These are phyloP conservation scores for Eospalax fontanierii DNA, from an alignment of 2,797 vertebrate species.

Conservation along the genomic window DNA sequence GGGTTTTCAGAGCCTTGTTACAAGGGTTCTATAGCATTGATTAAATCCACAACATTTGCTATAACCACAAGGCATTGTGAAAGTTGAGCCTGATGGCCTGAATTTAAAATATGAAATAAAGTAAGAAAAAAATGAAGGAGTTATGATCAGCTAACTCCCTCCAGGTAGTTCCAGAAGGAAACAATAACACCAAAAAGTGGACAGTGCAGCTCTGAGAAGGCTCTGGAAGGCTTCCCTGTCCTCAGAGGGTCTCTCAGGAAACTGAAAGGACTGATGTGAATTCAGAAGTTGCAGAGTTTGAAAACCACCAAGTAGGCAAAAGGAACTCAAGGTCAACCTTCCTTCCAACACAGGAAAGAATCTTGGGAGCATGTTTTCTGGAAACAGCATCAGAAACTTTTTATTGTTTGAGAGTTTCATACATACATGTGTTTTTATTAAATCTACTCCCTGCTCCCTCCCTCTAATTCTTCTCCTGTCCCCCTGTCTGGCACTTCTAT, in stretches of 20 bases:
- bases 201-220: neutral
- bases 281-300: neutral
- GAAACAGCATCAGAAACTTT: conserved; percentile 30
- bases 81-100: neutral
- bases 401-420: too few species aligned
- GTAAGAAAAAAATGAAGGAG: neutral
- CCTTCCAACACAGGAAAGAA: conserved; percentile 42
- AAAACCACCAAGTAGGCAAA: conserved; percentile 35
- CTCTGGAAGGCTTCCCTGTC: neutral
- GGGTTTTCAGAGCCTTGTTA: neutral
- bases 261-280: neutral
- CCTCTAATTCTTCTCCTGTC: too few species aligned
- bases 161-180: neutral
- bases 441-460: too few species aligned
- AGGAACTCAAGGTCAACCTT: conserved; percentile 25
- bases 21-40: neutral
- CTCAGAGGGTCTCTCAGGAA: neutral
- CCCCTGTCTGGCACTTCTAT: too few species aligned
- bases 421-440: too few species aligned
- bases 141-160: neutral
- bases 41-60: neutral
- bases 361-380: conserved; percentile 10
- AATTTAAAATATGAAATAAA: neutral
- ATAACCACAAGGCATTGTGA: neutral
- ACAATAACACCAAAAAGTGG: neutral